These are phyloP conservation scores for Ornithorhynchus anatinus DNA, from an alignment of 2,113 vertebrate genomes.

Conservation along the genomic window DNA sequence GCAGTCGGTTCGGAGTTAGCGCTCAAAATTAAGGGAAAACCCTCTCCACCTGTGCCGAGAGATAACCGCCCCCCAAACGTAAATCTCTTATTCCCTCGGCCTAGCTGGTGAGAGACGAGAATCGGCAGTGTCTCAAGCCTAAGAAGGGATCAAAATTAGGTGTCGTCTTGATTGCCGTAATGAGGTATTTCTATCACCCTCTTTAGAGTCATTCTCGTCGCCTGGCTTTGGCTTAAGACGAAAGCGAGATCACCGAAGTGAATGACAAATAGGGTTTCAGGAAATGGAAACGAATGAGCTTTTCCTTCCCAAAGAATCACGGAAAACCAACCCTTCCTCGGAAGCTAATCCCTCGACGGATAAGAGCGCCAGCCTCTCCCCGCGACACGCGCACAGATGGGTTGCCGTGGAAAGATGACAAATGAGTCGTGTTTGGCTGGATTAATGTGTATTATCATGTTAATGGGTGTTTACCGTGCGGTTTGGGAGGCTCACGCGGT, in stretches of 20 bases:
- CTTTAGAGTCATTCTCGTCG: slow-evolving; percentile 14
- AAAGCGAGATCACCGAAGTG: slow-evolving; percentile 61
- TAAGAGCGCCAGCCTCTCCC: slow-evolving; percentile 65
- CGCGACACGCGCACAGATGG: slow-evolving; percentile 69
- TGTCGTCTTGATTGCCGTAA: slow-evolving; percentile 20
- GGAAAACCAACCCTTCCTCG: slow-evolving; percentile 71
- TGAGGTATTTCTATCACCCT: slow-evolving; percentile 49
- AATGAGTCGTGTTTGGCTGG: slow-evolving; percentile 79
- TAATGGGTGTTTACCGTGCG: slow-evolving; percentile 77
- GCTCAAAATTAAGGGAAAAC: too few species aligned
- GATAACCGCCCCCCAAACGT: slow-evolving; percentile 13
- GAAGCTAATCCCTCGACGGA: slow-evolving; percentile 72
- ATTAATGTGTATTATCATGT: slow-evolving; percentile 83
- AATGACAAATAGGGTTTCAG: slow-evolving; percentile 69
- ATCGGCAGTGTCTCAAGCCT: slow-evolving; percentile 6
- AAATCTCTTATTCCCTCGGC: neutral
- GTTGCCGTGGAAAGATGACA: slow-evolving; percentile 74
- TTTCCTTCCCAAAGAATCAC: slow-evolving; percentile 65
- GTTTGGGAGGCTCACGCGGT: slow-evolving; percentile 68
- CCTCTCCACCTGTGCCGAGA: too few species aligned
- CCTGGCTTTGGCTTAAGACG: slow-evolving; percentile 55
- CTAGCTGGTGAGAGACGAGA: neutral
- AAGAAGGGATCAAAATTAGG: slow-evolving; percentile 24
- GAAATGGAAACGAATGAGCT: slow-evolving; percentile 74
- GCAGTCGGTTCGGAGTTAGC: too few species aligned